Conservation (phyloP, 2,888 invertebrate species). For the Ophion obscuratus region DNA sequence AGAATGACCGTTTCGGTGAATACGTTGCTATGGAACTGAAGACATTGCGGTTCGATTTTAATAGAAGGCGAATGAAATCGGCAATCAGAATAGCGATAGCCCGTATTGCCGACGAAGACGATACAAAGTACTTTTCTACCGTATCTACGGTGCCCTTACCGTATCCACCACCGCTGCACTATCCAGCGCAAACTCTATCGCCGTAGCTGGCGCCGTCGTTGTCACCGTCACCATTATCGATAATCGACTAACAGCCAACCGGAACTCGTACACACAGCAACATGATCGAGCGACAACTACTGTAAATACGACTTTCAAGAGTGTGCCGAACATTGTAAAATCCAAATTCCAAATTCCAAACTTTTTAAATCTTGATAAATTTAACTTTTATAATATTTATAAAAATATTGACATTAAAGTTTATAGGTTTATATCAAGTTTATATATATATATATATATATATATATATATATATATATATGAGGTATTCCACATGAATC, state of each 20-base stretch:
- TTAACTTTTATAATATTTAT: background rate
- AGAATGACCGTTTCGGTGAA: constrained; percentile 62
- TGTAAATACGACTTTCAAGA: constrained; percentile 4
- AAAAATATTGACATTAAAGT: background rate
- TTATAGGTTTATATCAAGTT: no score
- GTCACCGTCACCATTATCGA: constrained; percentile 8
- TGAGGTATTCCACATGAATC: no score
- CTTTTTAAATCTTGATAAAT: background rate
- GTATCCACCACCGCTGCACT: background rate
- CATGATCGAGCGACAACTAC: background rate
- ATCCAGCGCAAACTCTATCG: constrained; percentile 16
- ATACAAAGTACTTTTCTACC: constrained; percentile 22
- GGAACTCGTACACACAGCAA: constrained; percentile 9
- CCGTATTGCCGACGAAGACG: constrained; percentile 54
- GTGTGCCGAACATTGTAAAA: no score
- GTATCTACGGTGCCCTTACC: constrained; percentile 8
- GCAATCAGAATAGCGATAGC: constrained; percentile 49
- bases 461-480: no score
- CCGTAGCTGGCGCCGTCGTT: constrained; percentile 4
- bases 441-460: no score
- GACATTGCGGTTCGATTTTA: constrained; percentile 45
- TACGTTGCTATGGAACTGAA: constrained; percentile 65
- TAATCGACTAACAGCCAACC: background rate
- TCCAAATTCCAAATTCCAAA: no score
- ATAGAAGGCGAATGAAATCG: constrained; percentile 56